These are phyloP conservation scores for Cherax quadricarinatus DNA, from an alignment of 1,140 invertebrate genomes.

Conservation along the genomic window DNA sequence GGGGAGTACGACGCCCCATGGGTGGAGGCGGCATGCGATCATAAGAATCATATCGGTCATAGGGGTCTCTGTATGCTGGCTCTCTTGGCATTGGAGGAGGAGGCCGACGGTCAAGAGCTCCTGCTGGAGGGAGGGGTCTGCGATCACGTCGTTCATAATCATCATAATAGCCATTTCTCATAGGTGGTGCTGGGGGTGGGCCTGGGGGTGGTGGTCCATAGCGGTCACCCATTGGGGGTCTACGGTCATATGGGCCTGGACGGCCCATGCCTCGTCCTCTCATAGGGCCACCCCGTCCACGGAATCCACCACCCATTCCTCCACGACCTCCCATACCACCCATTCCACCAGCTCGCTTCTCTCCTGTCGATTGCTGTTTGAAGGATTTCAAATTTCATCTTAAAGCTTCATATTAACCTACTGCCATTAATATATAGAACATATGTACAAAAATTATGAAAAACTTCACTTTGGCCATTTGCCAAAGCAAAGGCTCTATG, in stretches of 20 bases:
- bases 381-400: background rate
- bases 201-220: constrained; percentile 72
- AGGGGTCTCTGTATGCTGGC: constrained; percentile 69
- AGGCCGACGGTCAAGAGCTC: constrained; percentile 70
- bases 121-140: constrained; percentile 70
- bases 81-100: constrained; percentile 70
- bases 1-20: constrained; percentile 62
- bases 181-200: constrained; percentile 73
- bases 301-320: constrained; percentile 73
- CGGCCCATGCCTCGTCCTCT: constrained; percentile 74
- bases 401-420: background rate
- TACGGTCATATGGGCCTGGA: constrained; percentile 75
- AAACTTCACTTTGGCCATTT: background rate
- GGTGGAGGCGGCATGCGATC: constrained; percentile 66
- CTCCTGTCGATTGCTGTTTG: constrained; percentile 75
- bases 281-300: constrained; percentile 69
- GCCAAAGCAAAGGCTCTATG: too few relatives aligned
- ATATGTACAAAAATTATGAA: background rate
- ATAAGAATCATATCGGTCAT: constrained; percentile 69
- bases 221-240: constrained; percentile 68
- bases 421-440: background rate
- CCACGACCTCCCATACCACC: constrained; percentile 75
- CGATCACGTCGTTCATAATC: constrained; percentile 74
- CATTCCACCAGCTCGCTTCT: constrained; percentile 73
- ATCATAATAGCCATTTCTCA: constrained; percentile 74